A percentile compares a stretch with the other conserved stretches of the same genome.
Conservation (phyloP, 2,888 invertebrate genomes). For the Mylabris sibirica region DNA sequence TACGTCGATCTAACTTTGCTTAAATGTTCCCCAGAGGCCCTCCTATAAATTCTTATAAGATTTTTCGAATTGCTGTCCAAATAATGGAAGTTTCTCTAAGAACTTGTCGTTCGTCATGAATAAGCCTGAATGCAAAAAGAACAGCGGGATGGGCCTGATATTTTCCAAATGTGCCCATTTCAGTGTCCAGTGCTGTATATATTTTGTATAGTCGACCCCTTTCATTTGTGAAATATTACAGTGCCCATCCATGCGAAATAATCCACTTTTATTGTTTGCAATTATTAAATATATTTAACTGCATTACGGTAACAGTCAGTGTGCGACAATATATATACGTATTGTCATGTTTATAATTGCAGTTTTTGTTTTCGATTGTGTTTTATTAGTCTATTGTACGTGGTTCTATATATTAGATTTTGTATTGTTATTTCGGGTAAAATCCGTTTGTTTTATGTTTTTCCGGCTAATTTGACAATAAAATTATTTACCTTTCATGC, state of each 20-base stretch:
- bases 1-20: too few species aligned
- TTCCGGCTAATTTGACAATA: slow-evolving; percentile 56
- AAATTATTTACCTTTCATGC: slow-evolving; percentile 51
- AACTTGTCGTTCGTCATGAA: too few species aligned
- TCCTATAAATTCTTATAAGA: too few species aligned
- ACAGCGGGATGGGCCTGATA: too few species aligned
- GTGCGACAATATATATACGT: slow-evolving; percentile 44
- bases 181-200: too few species aligned
- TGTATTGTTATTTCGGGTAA: slow-evolving; percentile 50
- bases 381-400: slow-evolving; percentile 58
- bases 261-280: slow-evolving; percentile 61
- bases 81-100: too few species aligned
- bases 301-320: slow-evolving; percentile 54
- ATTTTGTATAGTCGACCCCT: not conserved
- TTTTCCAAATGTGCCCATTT: too few species aligned
- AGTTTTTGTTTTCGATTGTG: slow-evolving; percentile 57
- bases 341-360: slow-evolving; percentile 58
- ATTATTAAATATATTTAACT: slow-evolving; percentile 61
- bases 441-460: slow-evolving; percentile 53
- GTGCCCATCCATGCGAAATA: slow-evolving; percentile 57
- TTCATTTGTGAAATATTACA: slow-evolving; percentile 48
- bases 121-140: too few species aligned
- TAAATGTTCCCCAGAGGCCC: too few species aligned
- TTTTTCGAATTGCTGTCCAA: too few species aligned
- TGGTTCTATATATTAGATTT: slow-evolving; percentile 60